These are phyloP conservation scores for Lontra canadensis DNA, from an alignment of 2,113 vertebrate species.

Conservation along the genomic window DNA sequence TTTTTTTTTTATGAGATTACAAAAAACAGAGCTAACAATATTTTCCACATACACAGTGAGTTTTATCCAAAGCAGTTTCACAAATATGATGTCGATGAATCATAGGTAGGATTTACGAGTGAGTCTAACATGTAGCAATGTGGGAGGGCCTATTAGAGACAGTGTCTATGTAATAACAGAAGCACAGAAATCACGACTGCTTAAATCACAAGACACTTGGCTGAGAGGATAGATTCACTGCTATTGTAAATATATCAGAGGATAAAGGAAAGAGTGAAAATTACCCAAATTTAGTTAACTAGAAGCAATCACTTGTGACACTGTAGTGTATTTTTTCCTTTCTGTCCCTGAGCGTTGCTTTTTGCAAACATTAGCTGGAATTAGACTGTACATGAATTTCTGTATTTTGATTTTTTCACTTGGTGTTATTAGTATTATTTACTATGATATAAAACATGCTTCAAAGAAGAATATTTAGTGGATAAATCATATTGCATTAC, in stretches of 20 bases:
- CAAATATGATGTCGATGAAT: conserved; percentile 54
- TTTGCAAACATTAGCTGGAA: background rate
- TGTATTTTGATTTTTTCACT: background rate
- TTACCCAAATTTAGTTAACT: background rate
- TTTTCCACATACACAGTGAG: conserved; percentile 31
- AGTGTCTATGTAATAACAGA: conserved; percentile 30
- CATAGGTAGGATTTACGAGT: conserved; percentile 64
- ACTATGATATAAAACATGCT: background rate
- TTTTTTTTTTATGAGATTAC: background rate
- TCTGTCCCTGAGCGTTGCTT: background rate
- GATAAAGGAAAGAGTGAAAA: background rate
- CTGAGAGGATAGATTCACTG: background rate
- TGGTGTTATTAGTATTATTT: background rate
- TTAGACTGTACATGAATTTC: background rate
- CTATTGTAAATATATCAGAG: background rate
- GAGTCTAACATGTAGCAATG: conserved; percentile 42
- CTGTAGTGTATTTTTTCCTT: background rate
- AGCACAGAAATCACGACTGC: background rate
- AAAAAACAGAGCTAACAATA: conserved; percentile 6
- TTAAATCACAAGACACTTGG: conserved; percentile 51
- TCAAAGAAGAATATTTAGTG: conserved; percentile 13
- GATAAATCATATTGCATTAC: background rate
- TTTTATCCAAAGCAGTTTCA: conserved; percentile 62
- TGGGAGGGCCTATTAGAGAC: conserved; percentile 53
- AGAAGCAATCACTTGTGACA: background rate